Evolutionary conservation across 2,888 invertebrate species (phyloP).

Genomic region (Meiosimyza decipiens): DNA sequence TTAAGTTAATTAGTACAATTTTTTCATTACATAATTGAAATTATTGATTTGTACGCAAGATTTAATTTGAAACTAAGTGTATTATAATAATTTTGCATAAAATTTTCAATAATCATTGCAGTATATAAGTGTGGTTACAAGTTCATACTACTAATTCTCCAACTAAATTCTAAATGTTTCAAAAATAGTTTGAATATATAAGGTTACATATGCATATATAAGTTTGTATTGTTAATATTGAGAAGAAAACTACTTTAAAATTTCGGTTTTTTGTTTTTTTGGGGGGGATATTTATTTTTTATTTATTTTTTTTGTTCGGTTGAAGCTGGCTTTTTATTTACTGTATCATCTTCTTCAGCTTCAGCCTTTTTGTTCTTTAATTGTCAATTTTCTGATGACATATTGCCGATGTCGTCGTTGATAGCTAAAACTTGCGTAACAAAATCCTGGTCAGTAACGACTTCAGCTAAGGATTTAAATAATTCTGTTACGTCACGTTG

Average conservation of each 20-base stretch:
- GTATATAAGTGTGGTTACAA: conserved; percentile 13
- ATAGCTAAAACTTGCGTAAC: conserved; percentile 81
- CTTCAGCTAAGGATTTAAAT: conserved; percentile 74
- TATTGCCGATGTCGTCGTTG: conserved; percentile 82
- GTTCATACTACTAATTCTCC: conserved; percentile 11
- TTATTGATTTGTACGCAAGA: not conserved
- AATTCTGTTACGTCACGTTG: conserved; percentile 73
- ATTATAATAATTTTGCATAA: conserved; percentile 9
- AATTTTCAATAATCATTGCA: too few relatives aligned
- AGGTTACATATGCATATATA: not conserved
- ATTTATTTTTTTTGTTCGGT: conserved; percentile 27
- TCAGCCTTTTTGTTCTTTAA: conserved; percentile 59
- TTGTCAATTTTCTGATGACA: conserved; percentile 79
- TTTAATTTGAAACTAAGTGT: conserved; percentile 15
- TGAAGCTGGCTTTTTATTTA: conserved; percentile 19
- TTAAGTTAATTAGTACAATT: not conserved
- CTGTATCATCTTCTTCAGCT: conserved; percentile 36
- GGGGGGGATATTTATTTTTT: not conserved
- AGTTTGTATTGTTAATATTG: conserved; percentile 7
- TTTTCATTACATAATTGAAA: not conserved
- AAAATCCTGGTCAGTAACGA: conserved; percentile 78
- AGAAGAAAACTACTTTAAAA: conserved; percentile 24
- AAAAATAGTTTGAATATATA: conserved; percentile 11
- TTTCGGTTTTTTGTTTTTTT: conserved; percentile 18
- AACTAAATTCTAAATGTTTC: conserved; percentile 32